A percentile compares a stretch with the other conserved stretches of the same genome.
phyloP scores from a whole-genome alignment of 2,113 vertebrate genomes.

The Clarias macrocephalus region DNA sequence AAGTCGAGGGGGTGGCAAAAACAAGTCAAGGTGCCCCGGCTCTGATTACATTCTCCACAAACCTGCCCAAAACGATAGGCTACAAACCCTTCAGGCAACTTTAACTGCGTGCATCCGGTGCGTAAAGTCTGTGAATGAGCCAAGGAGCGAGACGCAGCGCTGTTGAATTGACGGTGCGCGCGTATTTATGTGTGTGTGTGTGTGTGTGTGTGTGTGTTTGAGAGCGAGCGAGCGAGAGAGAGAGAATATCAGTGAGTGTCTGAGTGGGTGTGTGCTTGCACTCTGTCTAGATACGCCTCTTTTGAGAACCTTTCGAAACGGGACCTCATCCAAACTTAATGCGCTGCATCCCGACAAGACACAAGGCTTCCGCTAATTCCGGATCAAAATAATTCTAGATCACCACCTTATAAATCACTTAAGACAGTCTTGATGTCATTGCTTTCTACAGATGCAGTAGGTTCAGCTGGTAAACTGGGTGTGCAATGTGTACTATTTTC shows the following conservation, averaged over 20 bases:
- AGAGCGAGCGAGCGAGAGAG: neutral
- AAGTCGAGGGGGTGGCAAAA: neutral
- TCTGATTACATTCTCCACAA: neutral
- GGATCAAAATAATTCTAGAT: neutral
- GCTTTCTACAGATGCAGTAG: neutral
- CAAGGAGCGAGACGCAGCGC: neutral
- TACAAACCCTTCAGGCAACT: neutral
- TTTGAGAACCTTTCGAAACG: neutral
- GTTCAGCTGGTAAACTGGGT: neutral
- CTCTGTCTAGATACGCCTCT: constrained; percentile 24
- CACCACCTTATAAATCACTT: neutral
- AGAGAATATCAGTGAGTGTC: neutral
- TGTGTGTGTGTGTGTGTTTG: neutral
- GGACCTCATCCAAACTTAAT: constrained; percentile 3
- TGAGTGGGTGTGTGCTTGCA: neutral
- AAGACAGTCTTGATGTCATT: neutral
- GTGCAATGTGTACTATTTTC: too few relatives aligned
- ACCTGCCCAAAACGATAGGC: neutral
- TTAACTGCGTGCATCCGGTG: neutral
- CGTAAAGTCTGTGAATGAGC: neutral
- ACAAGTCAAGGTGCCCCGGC: neutral
- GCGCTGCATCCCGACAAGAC: neutral
- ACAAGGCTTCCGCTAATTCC: neutral
- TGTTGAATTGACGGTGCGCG: neutral
- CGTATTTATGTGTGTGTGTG: neutral